phyloP scores from a whole-genome alignment of 1,140 invertebrate genomes.

The Acromyrmex heyeri region DNA sequence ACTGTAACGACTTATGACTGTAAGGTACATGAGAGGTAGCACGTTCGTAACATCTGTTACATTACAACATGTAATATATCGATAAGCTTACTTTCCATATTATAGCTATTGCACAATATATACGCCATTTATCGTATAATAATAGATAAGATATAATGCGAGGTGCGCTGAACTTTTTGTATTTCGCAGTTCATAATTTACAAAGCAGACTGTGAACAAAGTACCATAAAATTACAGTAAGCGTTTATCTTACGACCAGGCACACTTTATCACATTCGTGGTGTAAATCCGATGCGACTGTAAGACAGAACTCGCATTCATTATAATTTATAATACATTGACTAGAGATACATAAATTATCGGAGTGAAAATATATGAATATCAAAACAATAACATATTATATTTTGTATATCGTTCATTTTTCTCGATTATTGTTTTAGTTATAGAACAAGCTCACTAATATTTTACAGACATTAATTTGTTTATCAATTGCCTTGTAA shows the following conservation, averaged over 20 bases:
- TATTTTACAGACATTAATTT: background rate
- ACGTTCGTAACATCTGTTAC: conserved; percentile 50
- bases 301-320: conserved; percentile 18
- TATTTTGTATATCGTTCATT: background rate
- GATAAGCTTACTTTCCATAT: conserved; percentile 13
- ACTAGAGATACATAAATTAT: conserved; percentile 41
- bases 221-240: conserved; percentile 47
- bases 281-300: conserved; percentile 29
- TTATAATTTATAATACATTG: conserved; percentile 38
- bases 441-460: background rate
- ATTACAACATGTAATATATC: conserved; percentile 39
- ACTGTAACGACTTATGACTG: background rate
- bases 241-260: conserved; percentile 44
- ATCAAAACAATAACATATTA: conserved; percentile 23
- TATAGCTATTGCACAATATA: conserved; percentile 44
- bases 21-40: conserved; percentile 61
- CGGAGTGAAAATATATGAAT: conserved; percentile 2
- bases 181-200: conserved; percentile 28
- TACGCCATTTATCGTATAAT: background rate
- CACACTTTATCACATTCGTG: conserved; percentile 51
- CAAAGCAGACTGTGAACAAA: conserved; percentile 18
- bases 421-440: background rate
- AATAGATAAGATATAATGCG: conserved; percentile 9
- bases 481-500: background rate
- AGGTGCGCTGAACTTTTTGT: conserved; percentile 8